phyloP scores from a whole-genome alignment of 1,140 invertebrate species.

The Cydia fagiglandana region DNA sequence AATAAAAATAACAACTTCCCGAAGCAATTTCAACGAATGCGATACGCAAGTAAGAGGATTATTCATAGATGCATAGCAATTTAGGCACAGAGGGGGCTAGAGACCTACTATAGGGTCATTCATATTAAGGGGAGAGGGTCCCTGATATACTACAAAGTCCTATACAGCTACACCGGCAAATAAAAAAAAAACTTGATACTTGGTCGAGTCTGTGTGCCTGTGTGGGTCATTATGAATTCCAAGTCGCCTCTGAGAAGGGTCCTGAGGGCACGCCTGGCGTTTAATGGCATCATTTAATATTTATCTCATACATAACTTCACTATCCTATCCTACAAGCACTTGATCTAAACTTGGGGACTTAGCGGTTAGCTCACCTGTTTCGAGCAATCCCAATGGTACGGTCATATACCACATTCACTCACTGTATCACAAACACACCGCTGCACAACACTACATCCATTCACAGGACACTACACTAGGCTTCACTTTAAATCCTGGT shows the following conservation, averaged over 20 bases:
- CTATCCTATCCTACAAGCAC: neutral
- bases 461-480: slow-evolving; percentile 30
- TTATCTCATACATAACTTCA: neutral
- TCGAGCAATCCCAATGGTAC: neutral
- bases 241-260: neutral
- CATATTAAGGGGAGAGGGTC: neutral
- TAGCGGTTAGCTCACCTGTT: neutral
- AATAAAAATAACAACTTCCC: neutral
- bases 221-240: slow-evolving; percentile 8
- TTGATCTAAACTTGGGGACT: neutral
- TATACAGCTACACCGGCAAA: neutral
- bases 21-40: neutral
- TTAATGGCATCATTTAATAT: slow-evolving; percentile 12
- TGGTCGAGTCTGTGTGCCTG: neutral
- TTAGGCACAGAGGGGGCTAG: neutral
- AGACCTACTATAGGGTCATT: neutral
- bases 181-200: no score
- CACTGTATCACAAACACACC: neutral
- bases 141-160: neutral
- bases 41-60: neutral
- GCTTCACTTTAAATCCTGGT: slow-evolving; percentile 39
- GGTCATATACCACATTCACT: slow-evolving; percentile 1
- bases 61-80: neutral
- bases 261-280: neutral
- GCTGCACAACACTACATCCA: slow-evolving; percentile 30